These are phyloP conservation scores for Drosophila nasuta DNA, from an alignment of 1,140 invertebrate species.

Conservation along the genomic window DNA sequence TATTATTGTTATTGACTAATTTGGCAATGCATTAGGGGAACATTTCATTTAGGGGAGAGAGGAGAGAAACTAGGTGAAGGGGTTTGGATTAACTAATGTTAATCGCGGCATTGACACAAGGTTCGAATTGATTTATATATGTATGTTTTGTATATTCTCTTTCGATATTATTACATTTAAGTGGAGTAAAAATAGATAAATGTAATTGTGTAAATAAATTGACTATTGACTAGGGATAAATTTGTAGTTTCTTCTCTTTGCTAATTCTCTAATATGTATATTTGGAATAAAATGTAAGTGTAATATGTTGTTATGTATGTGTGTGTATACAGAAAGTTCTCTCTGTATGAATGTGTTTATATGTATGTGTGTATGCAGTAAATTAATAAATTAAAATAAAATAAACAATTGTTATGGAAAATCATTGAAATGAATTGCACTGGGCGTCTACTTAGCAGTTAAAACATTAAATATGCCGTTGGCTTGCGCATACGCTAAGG, in stretches of 20 bases:
- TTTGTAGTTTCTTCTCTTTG: constrained; percentile 69
- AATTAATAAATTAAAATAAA: constrained; percentile 74
- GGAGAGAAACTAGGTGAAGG: neutral
- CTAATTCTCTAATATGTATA: constrained; percentile 77
- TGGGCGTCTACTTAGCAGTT: constrained; percentile 64
- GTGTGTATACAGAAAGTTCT: neutral
- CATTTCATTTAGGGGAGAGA: too few relatives aligned
- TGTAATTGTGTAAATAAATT: constrained; percentile 79
- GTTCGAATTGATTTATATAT: constrained; percentile 5
- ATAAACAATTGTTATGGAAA: constrained; percentile 39
- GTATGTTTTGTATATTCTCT: neutral
- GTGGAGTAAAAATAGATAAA: constrained; percentile 69
- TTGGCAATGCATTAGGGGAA: constrained; percentile 11
- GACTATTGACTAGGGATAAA: constrained; percentile 84
- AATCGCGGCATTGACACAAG: constrained; percentile 26
- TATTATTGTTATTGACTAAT: constrained; percentile 45
- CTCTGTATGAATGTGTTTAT: constrained; percentile 2
- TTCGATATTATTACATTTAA: constrained; percentile 35
- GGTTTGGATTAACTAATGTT: neutral
- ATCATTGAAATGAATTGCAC: constrained; percentile 53
- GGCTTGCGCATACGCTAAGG: constrained; percentile 7
- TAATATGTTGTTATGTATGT: neutral
- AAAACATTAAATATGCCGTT: constrained; percentile 37
- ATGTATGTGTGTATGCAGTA: constrained; percentile 38
- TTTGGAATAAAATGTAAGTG: constrained; percentile 60